A percentile compares a stretch with the other conserved stretches of the same genome.
These are phyloP conservation scores for Maccullochella peelii DNA, from an alignment of 2,113 vertebrate species.

Conservation along the genomic window DNA sequence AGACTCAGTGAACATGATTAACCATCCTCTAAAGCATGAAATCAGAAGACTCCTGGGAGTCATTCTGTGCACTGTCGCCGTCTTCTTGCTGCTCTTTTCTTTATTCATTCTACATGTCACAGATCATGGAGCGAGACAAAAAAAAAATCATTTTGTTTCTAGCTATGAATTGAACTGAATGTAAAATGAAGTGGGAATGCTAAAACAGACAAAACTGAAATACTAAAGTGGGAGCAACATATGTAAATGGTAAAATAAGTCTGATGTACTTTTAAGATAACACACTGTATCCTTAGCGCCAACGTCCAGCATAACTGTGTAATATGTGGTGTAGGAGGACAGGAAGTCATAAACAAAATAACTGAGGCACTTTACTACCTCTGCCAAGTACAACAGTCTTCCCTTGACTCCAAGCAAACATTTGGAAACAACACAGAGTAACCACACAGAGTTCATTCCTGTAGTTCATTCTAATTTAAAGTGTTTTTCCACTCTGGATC, in stretches of 20 bases:
- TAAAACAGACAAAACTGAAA: slow-evolving; percentile 10
- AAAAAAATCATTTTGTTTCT: slow-evolving; percentile 24
- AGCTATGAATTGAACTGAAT: slow-evolving; percentile 22
- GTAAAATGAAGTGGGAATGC: slow-evolving; percentile 12
- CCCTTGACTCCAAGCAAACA: slow-evolving; percentile 44
- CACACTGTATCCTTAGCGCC: neutral
- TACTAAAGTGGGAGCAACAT: slow-evolving; percentile 2
- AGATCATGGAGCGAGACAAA: slow-evolving; percentile 31
- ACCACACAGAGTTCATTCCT: slow-evolving; percentile 32
- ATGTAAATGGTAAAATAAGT: neutral
- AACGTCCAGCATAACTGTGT: slow-evolving; percentile 30
- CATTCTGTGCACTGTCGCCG: slow-evolving; percentile 20
- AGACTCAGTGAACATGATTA: slow-evolving; percentile 40
- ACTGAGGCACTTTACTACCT: slow-evolving; percentile 27
- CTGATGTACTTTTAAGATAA: slow-evolving; percentile 40
- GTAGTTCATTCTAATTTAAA: slow-evolving; percentile 39
- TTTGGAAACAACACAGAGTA: slow-evolving; percentile 39
- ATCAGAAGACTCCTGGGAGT: slow-evolving; percentile 34
- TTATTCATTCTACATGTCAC: slow-evolving; percentile 46
- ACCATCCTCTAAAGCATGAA: slow-evolving; percentile 26
- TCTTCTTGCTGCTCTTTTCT: slow-evolving; percentile 24
- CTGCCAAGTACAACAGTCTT: slow-evolving; percentile 43
- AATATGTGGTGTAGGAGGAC: slow-evolving; percentile 56
- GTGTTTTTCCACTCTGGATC: slow-evolving; percentile 23
- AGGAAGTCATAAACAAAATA: slow-evolving; percentile 74